phyloP scores from a whole-genome alignment of 2,888 invertebrate species.

The Clanis bilineata region DNA sequence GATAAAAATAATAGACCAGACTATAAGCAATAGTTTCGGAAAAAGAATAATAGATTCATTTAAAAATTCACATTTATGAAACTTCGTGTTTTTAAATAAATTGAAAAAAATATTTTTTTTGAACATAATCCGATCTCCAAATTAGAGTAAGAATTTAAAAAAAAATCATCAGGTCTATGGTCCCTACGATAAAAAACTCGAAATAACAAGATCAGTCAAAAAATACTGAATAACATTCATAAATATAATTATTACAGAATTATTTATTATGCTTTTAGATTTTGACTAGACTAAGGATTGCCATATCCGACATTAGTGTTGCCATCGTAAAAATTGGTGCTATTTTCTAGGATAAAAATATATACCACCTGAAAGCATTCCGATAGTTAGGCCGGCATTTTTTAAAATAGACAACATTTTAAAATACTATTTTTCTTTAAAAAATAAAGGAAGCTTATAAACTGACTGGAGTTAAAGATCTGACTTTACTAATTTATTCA shows the following conservation, averaged over 20 bases:
- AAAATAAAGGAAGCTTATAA: slow-evolving; percentile 14
- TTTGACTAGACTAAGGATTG: slow-evolving; percentile 39
- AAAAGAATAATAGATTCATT: not conserved
- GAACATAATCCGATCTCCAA: not conserved
- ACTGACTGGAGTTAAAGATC: slow-evolving; percentile 10
- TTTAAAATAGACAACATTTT: not conserved
- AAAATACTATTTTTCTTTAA: not conserved
- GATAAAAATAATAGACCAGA: not conserved
- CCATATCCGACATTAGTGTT: not conserved
- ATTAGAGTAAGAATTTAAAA: not conserved
- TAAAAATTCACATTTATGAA: not conserved
- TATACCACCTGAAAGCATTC: slow-evolving; percentile 23
- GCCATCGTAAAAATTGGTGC: not conserved
- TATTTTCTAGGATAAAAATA: not conserved
- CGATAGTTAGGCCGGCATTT: slow-evolving; percentile 7
- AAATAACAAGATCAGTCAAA: not conserved
- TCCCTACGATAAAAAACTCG: not conserved
- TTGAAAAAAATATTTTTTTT: no score
- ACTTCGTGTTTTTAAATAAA: not conserved
- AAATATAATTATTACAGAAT: not conserved
- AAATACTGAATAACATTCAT: not conserved
- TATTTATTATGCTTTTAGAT: slow-evolving; percentile 34
- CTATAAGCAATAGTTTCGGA: not conserved
- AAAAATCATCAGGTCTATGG: not conserved
- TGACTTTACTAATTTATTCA: slow-evolving; percentile 26